phyloP scores from a whole-genome alignment of 2,888 invertebrate genomes.

The Temnothorax unifasciatus region DNA sequence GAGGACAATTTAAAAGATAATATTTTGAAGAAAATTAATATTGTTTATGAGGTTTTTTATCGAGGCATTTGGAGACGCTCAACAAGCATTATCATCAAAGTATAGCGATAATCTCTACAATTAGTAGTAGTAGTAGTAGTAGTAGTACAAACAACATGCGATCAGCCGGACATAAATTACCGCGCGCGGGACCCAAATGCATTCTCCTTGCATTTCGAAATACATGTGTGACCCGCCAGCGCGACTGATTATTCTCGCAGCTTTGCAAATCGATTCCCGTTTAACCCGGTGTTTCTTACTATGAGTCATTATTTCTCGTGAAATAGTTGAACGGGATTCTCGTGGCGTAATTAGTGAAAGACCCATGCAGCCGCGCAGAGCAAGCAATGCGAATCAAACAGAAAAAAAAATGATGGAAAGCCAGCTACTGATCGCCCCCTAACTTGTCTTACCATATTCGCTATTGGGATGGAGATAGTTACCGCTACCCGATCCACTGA shows the following conservation, averaged over 20 bases:
- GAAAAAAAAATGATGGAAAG: constrained; percentile 60
- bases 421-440: constrained; percentile 78
- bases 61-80: constrained; percentile 18
- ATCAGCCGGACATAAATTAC: constrained; percentile 49
- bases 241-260: constrained; percentile 5
- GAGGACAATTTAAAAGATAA: neutral
- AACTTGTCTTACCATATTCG: constrained; percentile 86
- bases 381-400: constrained; percentile 64
- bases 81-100: constrained; percentile 46
- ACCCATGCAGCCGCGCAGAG: constrained; percentile 70
- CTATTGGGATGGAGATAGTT: constrained; percentile 86
- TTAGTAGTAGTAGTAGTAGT: constrained; percentile 16
- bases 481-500: constrained; percentile 86
- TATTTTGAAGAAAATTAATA: neutral
- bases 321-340: constrained; percentile 53
- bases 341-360: constrained; percentile 53
- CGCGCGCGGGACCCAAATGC: constrained; percentile 20
- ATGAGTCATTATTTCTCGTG: neutral
- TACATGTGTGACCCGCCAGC: constrained; percentile 16
- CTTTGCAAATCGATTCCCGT: constrained; percentile 18
- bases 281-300: constrained; percentile 2
- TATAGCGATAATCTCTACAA: constrained; percentile 27
- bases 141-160: constrained; percentile 64
- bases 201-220: constrained; percentile 7
- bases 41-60: neutral